A percentile compares a stretch with the other conserved stretches of the same genome.
Evolutionary conservation across 2,888 invertebrate genomes (phyloP).

Genomic region (Agapostemon virescens): DNA sequence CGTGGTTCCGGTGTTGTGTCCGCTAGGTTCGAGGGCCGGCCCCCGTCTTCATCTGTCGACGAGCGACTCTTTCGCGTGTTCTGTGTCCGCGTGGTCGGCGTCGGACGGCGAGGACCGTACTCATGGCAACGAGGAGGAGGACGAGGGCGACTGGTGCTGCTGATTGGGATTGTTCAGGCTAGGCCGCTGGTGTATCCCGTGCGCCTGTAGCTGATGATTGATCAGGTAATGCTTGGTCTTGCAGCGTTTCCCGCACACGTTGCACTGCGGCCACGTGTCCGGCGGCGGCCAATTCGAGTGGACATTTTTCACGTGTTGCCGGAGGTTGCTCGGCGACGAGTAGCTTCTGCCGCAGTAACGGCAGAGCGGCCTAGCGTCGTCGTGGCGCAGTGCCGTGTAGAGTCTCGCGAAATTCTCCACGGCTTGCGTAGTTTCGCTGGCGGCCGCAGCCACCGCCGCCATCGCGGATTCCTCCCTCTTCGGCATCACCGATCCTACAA

Average conservation of each 20-base stretch:
- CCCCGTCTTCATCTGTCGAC: conserved; percentile 54
- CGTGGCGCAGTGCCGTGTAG: conserved; percentile 77
- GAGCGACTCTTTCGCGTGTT: conserved; percentile 30
- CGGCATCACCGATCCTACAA: conserved; percentile 80
- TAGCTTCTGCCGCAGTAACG: conserved; percentile 87
- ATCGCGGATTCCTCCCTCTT: conserved; percentile 77
- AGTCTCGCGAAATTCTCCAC: conserved; percentile 79
- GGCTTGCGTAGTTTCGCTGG: conserved; percentile 73
- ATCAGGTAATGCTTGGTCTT: conserved; percentile 89
- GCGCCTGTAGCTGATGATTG: conserved; percentile 88
- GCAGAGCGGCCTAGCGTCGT: conserved; percentile 84
- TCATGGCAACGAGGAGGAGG: conserved; percentile 70
- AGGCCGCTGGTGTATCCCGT: conserved; percentile 87
- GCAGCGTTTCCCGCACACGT: conserved; percentile 88
- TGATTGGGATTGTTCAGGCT: conserved; percentile 77
- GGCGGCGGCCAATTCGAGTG: conserved; percentile 86
- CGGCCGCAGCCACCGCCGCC: conserved; percentile 68
- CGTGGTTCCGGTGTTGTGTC: conserved; percentile 19
- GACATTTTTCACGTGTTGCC: conserved; percentile 89
- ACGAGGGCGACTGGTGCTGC: conserved; percentile 68
- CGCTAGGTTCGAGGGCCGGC: conserved; percentile 26
- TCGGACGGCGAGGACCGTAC: conserved; percentile 62
- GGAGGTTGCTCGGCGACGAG: conserved; percentile 88
- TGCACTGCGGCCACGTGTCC: conserved; percentile 87
- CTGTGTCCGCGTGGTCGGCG: conserved; percentile 22